Conservation (phyloP, 64 coral and sea anemone species). For the Pocillopora verrucosa region DNA sequence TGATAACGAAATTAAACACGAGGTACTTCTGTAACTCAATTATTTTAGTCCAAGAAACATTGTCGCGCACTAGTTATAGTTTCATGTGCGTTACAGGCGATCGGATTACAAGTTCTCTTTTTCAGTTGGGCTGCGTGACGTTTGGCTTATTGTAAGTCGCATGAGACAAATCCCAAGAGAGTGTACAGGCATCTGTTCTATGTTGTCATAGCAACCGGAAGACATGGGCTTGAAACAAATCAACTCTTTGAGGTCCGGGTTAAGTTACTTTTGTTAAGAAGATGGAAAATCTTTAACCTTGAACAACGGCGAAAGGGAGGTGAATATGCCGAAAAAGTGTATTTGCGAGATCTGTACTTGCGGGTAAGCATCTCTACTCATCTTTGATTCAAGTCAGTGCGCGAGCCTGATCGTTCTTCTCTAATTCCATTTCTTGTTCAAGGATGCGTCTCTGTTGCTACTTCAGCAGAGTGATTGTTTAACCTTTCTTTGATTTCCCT, state of each 20-base stretch:
- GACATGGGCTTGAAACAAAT: slow-evolving; percentile 1
- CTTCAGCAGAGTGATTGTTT: neutral
- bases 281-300: neutral
- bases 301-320: neutral
- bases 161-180: slow-evolving; percentile 28
- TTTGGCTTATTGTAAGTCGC: neutral
- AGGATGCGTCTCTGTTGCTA: neutral
- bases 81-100: too few relatives aligned
- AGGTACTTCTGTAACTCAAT: too few relatives aligned
- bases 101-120: too few relatives aligned
- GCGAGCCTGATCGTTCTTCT: neutral
- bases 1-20: too few relatives aligned
- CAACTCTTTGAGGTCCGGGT: neutral
- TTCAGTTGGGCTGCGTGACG: too few relatives aligned
- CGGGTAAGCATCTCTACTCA: slow-evolving; percentile 70
- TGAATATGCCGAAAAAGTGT: slow-evolving; percentile 85
- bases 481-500: neutral
- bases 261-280: neutral
- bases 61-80: too few relatives aligned
- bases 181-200: neutral
- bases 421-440: slow-evolving; percentile 3
- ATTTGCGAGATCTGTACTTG: slow-evolving; percentile 96
- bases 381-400: neutral
- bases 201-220: slow-evolving; percentile 21
- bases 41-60: too few relatives aligned